Evolutionary conservation across 2,888 invertebrate species (phyloP), one percentile per base, ranked within the genome.

Genomic region (Isotomurus palustris): DNA sequence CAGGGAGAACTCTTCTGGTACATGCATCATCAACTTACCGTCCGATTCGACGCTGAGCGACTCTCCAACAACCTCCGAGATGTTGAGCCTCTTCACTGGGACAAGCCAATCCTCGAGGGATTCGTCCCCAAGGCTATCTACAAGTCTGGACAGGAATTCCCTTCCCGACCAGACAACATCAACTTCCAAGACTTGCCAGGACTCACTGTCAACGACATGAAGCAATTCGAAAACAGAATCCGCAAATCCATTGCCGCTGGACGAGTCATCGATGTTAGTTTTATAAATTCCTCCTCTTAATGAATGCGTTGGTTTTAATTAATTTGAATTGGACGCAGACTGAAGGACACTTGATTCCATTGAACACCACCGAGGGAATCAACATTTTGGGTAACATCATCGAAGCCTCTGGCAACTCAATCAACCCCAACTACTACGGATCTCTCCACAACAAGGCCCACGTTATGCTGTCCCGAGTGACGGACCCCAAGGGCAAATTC

Each of bases 161-260:
- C 70, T 8, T 49, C 62, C 36, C 66, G 70, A 38, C 70, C 70
- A 6, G 67, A 72, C 56, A 69, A 71, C 63, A 62, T 70, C 32
- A 36, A 24, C 28, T 72, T 72, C 64, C 64, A 68, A 44, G 72
- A 72, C 53, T 58, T 71, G n/a, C 57, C 64, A 5, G 57, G 58
- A 29, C 60, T 69, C 22, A 60, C 68, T 28, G 62, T 71, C 35
- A 59, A 65, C 32, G 70, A 71, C 53, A 62, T 71, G 65, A 67
- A 58, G 73, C 54, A 75, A 32, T 77, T 77, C 69, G 82, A 82
- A 73, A 76, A 73, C 53, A 79, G 83, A 59, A 81, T 83, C 61
- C 77, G 76, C 53, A 81, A 82, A 60, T 80, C 81, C 62, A 80
- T 83, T 62, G 77, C 81, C 58, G 78, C 77, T 63, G 83, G 83